Percentiles rank a stretch among this genome's conserved stretches.
These are phyloP conservation scores for Eubucco bourcierii DNA, from an alignment of 2,113 vertebrate genomes.

Conservation along the genomic window DNA sequence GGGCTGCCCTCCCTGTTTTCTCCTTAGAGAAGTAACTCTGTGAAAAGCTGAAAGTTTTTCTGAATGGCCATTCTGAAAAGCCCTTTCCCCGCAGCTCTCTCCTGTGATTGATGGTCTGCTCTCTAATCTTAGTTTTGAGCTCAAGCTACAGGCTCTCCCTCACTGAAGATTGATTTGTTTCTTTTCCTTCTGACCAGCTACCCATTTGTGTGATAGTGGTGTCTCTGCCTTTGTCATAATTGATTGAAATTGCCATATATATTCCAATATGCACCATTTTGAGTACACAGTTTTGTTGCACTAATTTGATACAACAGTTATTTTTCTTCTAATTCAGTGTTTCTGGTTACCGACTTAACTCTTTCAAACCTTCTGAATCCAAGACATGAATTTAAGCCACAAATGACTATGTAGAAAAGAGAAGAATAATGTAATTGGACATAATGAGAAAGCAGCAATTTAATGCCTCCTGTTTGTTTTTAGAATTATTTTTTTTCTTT, in stretches of 20 bases:
- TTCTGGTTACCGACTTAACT: not conserved
- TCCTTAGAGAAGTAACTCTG: not conserved
- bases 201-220: not conserved
- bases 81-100: not conserved
- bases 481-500: not conserved
- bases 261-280: not conserved
- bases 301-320: not conserved
- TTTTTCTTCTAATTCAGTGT: not conserved
- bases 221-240: not conserved
- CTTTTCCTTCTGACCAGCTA: not conserved
- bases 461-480: not conserved
- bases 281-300: not conserved
- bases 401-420: not conserved
- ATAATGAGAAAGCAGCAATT: not conserved
- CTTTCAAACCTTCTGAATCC: not conserved
- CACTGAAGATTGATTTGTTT: not conserved
- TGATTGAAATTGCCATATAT: not conserved
- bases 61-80: too few species aligned
- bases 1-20: not conserved
- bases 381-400: not conserved
- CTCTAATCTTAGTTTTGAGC: not conserved
- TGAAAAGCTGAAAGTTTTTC: not conserved
- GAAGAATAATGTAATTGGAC: not conserved
- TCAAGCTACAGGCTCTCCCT: not conserved
- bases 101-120: not conserved